Conservation (phyloP, 1,140 invertebrate genomes). For the Chymomyza costata region DNA sequence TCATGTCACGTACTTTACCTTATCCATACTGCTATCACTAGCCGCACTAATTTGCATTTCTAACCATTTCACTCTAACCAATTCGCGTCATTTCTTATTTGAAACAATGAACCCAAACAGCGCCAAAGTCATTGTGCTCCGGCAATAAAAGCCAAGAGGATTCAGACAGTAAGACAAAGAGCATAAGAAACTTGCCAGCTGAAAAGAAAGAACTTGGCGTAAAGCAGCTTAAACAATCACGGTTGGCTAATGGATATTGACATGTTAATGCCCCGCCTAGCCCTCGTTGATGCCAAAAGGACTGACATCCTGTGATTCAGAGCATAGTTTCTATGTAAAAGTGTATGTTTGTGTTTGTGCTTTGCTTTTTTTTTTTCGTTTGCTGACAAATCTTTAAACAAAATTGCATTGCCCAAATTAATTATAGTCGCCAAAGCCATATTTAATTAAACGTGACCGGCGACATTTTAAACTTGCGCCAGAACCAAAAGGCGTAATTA, state of each 20-base stretch:
- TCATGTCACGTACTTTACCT: conserved; percentile 27
- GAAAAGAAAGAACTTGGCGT: conserved; percentile 63
- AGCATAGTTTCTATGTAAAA: no score
- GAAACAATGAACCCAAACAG: conserved; percentile 66
- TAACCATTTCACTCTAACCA: conserved; percentile 67
- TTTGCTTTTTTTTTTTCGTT: no score
- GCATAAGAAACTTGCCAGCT: conserved; percentile 34
- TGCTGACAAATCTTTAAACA: conserved; percentile 56
- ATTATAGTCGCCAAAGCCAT: conserved; percentile 62
- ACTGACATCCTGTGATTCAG: conserved; percentile 54
- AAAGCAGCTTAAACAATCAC: conserved; percentile 71
- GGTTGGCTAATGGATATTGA: conserved; percentile 71
- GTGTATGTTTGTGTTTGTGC: no score
- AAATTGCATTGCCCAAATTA: conserved; percentile 70
- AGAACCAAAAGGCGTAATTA: conserved; percentile 67
- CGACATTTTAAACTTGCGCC: conserved; percentile 60
- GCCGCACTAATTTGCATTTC: conserved; percentile 67
- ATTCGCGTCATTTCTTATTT: conserved; percentile 71
- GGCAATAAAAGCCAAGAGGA: conserved; percentile 61
- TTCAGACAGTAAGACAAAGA: conserved; percentile 20
- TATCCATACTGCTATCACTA: conserved; percentile 29
- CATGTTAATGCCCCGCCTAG: conserved; percentile 64
- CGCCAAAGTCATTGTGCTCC: conserved; percentile 57
- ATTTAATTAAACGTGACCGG: conserved; percentile 71
- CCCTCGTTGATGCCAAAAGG: conserved; percentile 16